Evolutionary conservation across 2,888 invertebrate species (phyloP), one percentile per base, ranked within the genome.

Genomic region (Cinara cedri): DNA sequence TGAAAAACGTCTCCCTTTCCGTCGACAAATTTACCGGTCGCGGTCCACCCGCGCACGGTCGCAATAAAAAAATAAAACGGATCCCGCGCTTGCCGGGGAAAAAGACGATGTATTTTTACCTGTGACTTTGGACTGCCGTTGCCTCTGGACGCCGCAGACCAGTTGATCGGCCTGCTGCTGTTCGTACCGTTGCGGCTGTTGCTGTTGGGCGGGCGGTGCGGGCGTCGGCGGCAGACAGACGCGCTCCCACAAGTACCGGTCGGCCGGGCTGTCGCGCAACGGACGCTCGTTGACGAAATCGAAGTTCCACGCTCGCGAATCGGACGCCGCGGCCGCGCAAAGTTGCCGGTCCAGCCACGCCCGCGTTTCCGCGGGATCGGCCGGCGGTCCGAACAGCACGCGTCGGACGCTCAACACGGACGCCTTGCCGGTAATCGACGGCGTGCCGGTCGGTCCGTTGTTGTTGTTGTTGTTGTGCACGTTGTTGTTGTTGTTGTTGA

Each of bases 161-260:
- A n/a, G 10, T 16, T 51, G 72, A 54, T 63, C 10, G 0, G 13
- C 13, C 8, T 14, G 21, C 3, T 16, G 42, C 3, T 34, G 54
- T 1, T 34, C 42, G 11, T 42, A 16, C 46, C 14, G 57, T 14
- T 1, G 57, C 11, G 19, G 21, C 51, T 21, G 60, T 21, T 1
- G 44, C n/a, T n/a, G n/a, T n/a, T n/a, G n/a, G n/a, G n/a, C n/a
- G n/a, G n/a, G n/a, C 21, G 16, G 42, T n/a, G 1, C 24, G n/a
- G 3, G 55, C 74, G 11, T 34, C 19, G n/a, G 57, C 16, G 66
- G 34, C 4, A 49, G 60, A 34, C 21, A 57, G 16, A 78, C 68
- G 70, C 70, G 78, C 24, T 78, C 78, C 78, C 78, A 78, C 21
- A 49, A 49, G 51, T 78, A 78, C 60, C 78, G 78, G 70, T 78